Conservation (phyloP, 2,888 invertebrate species). For the Lycia hirtaria region DNA sequence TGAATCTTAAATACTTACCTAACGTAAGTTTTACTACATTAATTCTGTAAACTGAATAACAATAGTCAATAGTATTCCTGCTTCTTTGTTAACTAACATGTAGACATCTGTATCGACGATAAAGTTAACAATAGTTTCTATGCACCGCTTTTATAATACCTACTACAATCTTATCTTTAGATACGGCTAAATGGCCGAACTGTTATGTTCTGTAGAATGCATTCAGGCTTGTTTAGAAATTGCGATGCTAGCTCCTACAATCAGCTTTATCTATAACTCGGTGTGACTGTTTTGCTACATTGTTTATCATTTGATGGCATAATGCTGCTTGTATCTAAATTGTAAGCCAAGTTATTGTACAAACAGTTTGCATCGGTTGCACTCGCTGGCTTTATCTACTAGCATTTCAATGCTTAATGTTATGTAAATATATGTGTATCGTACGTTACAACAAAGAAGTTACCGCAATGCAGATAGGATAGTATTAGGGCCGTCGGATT, state of each 20-base stretch:
- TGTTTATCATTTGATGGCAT: neutral
- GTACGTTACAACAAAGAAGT: no score
- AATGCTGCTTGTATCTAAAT: neutral
- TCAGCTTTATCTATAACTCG: neutral
- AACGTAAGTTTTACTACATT: neutral
- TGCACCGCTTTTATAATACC: neutral
- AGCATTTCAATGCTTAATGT: neutral
- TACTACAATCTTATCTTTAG: neutral
- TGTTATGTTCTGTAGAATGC: neutral
- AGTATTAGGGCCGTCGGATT: no score
- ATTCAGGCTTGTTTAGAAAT: neutral
- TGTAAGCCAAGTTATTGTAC: neutral
- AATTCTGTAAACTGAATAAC: no score
- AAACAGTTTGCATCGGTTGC: neutral
- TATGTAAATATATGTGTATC: neutral
- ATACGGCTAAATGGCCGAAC: neutral
- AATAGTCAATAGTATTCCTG: neutral
- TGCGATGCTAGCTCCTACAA: neutral
- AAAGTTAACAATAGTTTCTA: neutral
- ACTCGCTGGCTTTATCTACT: neutral
- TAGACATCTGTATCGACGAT: neutral
- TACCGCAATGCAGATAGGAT: no score
- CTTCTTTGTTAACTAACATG: neutral
- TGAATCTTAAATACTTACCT: neutral
- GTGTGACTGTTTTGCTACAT: neutral